A percentile compares a stretch with the other conserved stretches of the same genome.
These are phyloP conservation scores for Acheta domesticus DNA, from an alignment of 2,888 invertebrate genomes.

Conservation along the genomic window DNA sequence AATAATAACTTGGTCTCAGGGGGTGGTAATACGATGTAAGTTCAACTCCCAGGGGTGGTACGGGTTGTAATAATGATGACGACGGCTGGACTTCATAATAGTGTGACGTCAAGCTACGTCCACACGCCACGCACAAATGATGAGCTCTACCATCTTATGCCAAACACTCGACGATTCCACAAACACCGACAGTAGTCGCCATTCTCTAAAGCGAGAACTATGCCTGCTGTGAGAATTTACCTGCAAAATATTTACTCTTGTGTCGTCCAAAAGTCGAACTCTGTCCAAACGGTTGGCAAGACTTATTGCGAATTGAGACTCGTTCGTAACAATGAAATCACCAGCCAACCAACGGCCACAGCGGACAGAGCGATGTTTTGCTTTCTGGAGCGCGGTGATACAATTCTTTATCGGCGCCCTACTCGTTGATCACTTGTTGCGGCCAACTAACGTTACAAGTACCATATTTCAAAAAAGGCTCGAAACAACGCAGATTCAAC, in stretches of 20 bases:
- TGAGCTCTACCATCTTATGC: conserved; percentile 21
- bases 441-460: too few species aligned
- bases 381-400: too few species aligned
- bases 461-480: too few species aligned
- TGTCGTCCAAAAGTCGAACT: background rate
- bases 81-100: conserved; percentile 36
- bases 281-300: conserved; percentile 18
- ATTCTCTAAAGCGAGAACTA: background rate
- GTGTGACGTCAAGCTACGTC: conserved; percentile 30
- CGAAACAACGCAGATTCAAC: too few species aligned
- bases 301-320: background rate
- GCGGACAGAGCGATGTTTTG: too few species aligned
- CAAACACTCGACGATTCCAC: background rate
- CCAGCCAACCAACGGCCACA: too few species aligned
- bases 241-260: background rate
- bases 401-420: too few species aligned
- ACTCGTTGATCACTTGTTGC: too few species aligned
- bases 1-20: conserved; percentile 34
- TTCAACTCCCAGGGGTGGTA: conserved; percentile 34
- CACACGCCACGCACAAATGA: conserved; percentile 32
- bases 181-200: conserved; percentile 12
- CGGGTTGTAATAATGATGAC: conserved; percentile 35
- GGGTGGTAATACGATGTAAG: conserved; percentile 32
- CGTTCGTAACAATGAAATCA: too few species aligned
- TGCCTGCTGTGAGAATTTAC: too few species aligned